A percentile compares a stretch with the other conserved stretches of the same genome.
Evolutionary conservation across 1,140 invertebrate species (phyloP).

Genomic region (Macrocentrus cingulum): DNA sequence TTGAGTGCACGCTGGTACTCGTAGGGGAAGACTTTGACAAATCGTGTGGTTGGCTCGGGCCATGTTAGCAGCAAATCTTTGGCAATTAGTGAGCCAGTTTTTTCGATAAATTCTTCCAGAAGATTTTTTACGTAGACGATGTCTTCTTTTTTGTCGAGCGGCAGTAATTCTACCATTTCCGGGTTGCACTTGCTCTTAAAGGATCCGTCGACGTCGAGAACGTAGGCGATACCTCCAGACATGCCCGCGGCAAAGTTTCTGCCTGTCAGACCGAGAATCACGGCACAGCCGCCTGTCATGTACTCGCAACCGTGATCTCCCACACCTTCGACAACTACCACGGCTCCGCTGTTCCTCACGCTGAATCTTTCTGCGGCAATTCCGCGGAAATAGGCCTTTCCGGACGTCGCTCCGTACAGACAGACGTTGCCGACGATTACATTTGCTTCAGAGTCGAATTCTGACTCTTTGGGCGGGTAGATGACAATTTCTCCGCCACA

Average conservation of each 20-base stretch:
- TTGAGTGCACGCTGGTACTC: constrained; percentile 92
- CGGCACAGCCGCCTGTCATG: constrained; percentile 93
- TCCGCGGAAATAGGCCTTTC: constrained; percentile 92
- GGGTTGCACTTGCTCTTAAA: constrained; percentile 86
- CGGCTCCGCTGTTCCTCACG: constrained; percentile 95
- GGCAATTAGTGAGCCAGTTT: constrained; percentile 89
- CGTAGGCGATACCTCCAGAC: constrained; percentile 96
- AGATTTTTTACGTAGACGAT: constrained; percentile 76
- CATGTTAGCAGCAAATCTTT: constrained; percentile 78
- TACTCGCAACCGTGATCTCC: constrained; percentile 99
- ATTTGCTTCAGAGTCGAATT: constrained; percentile 88
- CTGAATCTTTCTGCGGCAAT: constrained; percentile 97
- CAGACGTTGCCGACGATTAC: constrained; percentile 99
- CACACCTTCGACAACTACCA: constrained; percentile 88
- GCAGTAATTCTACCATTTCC: constrained; percentile 87
- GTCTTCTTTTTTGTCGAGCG: constrained; percentile 79
- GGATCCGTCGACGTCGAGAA: constrained; percentile 86
- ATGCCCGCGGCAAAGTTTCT: constrained; percentile 99
- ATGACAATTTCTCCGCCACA: constrained; percentile 95
- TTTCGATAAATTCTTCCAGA: constrained; percentile 83
- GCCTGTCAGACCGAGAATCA: constrained; percentile 93
- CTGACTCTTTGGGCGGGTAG: constrained; percentile 84
- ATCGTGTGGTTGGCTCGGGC: constrained; percentile 75
- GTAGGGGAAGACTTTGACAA: constrained; percentile 96
- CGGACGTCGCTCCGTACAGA: constrained; percentile 94